Evolutionary conservation across 2,888 invertebrate genomes (phyloP).

Genomic region (Stenoptilia bipunctidactyla): DNA sequence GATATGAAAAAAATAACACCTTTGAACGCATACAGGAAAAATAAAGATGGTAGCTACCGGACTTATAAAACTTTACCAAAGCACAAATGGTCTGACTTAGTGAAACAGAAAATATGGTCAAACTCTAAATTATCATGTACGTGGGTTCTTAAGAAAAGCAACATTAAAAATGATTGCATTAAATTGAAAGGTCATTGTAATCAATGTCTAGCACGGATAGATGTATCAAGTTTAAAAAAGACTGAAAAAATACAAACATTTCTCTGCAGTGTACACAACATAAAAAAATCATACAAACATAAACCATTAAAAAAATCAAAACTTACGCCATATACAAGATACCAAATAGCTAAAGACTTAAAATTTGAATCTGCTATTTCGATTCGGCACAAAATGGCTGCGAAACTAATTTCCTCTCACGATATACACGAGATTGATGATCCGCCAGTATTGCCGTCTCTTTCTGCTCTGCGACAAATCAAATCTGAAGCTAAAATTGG

Average conservation of each 20-base stretch:
- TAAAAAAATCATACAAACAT: conserved; percentile 5
- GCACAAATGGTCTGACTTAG: conserved; percentile 1
- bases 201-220: conserved; percentile 1
- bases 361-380: conserved; percentile 2
- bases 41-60: not conserved
- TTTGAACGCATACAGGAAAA: not conserved
- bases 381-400: conserved; percentile 5
- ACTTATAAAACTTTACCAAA: conserved; percentile 4
- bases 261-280: conserved; percentile 2
- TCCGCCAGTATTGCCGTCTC: conserved; percentile 6
- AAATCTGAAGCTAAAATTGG: no score
- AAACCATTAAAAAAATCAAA: conserved; percentile 6
- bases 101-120: conserved; percentile 3
- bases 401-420: conserved; percentile 2
- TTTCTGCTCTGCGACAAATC: conserved; percentile 4
- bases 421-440: conserved; percentile 3
- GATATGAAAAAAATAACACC: conserved; percentile 4
- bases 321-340: conserved; percentile 6
- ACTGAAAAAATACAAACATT: conserved; percentile 4
- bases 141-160: conserved; percentile 3
- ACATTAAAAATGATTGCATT: conserved; percentile 2
- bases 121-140: conserved; percentile 5
- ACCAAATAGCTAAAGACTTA: conserved; percentile 5
- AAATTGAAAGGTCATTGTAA: conserved; percentile 1
- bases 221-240: conserved; percentile 1